Percentiles rank a stretch among this genome's conserved stretches.
Conservation (phyloP, 2,888 invertebrate genomes). For the Spisula solida region DNA sequence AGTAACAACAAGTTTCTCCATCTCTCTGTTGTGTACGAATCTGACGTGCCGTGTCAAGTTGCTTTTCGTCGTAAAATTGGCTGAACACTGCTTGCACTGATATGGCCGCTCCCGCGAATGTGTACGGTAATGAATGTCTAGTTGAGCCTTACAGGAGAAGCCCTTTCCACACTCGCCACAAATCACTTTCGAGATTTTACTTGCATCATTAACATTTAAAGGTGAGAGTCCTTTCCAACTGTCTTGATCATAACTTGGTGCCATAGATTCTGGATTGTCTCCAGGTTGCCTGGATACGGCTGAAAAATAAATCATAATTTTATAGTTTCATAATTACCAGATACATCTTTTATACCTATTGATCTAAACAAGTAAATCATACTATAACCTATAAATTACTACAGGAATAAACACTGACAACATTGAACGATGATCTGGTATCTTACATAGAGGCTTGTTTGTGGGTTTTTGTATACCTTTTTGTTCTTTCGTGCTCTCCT, state of each 20-base stretch:
- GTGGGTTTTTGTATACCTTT: too few relatives aligned
- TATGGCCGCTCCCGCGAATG: constrained; percentile 59
- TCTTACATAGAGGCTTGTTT: too few relatives aligned
- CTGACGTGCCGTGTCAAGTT: constrained; percentile 60
- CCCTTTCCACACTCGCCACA: constrained; percentile 60
- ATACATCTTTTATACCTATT: too few relatives aligned
- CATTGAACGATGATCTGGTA: too few relatives aligned
- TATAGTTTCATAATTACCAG: too few relatives aligned
- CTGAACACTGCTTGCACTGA: constrained; percentile 45
- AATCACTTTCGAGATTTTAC: background rate
- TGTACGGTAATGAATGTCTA: constrained; percentile 58
- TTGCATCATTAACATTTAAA: background rate
- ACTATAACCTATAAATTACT: too few relatives aligned
- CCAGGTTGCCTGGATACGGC: background rate
- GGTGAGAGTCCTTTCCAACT: background rate
- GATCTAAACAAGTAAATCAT: too few relatives aligned
- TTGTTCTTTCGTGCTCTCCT: too few relatives aligned
- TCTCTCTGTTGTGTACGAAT: constrained; percentile 53
- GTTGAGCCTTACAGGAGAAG: constrained; percentile 53
- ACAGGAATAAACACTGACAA: too few relatives aligned
- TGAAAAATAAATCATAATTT: background rate
- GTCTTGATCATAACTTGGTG: background rate
- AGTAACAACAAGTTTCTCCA: background rate
- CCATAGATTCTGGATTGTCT: background rate
- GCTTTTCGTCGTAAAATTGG: constrained; percentile 59